Conservation (phyloP, 2,797 vertebrate species). For the Mycteria americana region DNA sequence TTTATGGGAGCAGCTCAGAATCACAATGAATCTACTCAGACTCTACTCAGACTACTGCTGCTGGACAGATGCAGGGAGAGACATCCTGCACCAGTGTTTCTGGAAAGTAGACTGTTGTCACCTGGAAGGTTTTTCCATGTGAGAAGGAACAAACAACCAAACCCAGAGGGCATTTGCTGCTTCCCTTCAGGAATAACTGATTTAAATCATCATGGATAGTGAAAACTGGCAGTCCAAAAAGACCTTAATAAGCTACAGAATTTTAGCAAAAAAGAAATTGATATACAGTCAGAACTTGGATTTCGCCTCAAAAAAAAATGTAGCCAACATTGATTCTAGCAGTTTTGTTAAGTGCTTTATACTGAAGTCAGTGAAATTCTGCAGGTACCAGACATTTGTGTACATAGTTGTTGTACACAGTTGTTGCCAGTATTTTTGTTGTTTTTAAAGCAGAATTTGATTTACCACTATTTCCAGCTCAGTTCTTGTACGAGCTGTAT, state of each 20-base stretch:
- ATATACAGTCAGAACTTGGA: neutral
- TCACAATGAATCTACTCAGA: neutral
- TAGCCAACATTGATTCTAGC: neutral
- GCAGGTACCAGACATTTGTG: neutral
- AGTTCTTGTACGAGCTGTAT: neutral
- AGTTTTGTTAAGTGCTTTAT: slow-evolving; percentile 6
- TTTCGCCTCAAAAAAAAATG: neutral
- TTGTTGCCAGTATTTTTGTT: slow-evolving; percentile 11
- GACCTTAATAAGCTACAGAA: slow-evolving; percentile 4
- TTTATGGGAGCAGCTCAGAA: neutral
- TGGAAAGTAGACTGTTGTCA: slow-evolving; percentile 11
- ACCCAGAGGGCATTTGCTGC: neutral
- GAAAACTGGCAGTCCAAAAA: neutral
- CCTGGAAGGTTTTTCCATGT: slow-evolving; percentile 10
- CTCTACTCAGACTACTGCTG: neutral
- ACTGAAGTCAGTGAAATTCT: slow-evolving; percentile 10
- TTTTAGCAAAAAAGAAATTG: neutral
- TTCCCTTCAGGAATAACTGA: slow-evolving; percentile 34
- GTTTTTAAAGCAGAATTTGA: slow-evolving; percentile 4
- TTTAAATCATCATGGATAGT: slow-evolving; percentile 30
- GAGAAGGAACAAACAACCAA: slow-evolving; percentile 19
- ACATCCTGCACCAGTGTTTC: neutral
- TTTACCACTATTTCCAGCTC: neutral
- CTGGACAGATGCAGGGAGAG: neutral
- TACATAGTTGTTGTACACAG: neutral